Evolutionary conservation across 64 coral and sea anemone genomes (phyloP), one percentile per base, ranked within the genome.

Genomic region (Montipora efflorescens): DNA sequence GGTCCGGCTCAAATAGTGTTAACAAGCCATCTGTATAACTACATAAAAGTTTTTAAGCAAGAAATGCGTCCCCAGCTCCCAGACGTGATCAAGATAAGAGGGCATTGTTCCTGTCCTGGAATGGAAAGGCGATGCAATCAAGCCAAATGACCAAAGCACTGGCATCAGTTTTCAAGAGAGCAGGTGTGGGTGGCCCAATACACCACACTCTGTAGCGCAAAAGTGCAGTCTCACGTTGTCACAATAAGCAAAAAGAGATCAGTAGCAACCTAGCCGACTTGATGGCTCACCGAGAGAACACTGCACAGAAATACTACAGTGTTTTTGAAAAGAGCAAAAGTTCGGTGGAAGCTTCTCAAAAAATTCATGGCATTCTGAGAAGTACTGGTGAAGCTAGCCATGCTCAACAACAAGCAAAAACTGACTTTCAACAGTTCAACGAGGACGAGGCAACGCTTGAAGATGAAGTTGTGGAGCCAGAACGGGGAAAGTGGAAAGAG

Each of bases 271-370:
- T 89, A 19, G 74, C 87, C 16, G 70, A 89, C 45, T 12, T 89
- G 13, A 89, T 89, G 87, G 87, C 87, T 11, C 87, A 89, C 62
- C 87, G 49, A 7, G 87, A 89, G 62, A 28, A 53, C 25, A 89
- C 87, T 44, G 74, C 71, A 49, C 45, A 89, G 25, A 89, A 89
- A 50, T 89, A 89, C 10, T 89, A 89, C 74, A 75, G 87, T 20
- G 25, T 77, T 1, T 12, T 61, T 53, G 48, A 89, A 14, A 89
- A 89, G 52, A 89, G 48, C 8, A 89, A 89, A 52, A 53, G 49
- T 7, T 74, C 74, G 12, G 74, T 77, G 3, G 77, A 59, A 25
- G 87, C 55, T 18, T 89, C 69, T 14, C 69, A 78, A 64, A 7
- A 4, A 36, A 51, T 89, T 12, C 73, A 74, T 10, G 73, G 48